Evolutionary conservation across 1,140 invertebrate genomes (phyloP).

Genomic region (Leptonema lineaticorne): DNA sequence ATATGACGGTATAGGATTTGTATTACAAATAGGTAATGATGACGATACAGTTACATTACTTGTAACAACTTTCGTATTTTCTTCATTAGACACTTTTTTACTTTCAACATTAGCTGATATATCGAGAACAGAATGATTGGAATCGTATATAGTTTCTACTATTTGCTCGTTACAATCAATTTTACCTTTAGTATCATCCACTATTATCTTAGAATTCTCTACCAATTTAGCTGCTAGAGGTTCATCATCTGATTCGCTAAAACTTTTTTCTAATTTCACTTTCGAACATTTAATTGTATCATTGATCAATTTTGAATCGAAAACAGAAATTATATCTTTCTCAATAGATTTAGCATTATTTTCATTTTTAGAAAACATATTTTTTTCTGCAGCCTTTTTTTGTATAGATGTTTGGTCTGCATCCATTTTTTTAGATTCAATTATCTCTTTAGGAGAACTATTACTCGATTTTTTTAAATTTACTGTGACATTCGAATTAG

Average conservation of each 20-base stretch:
- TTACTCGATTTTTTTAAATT: not conserved
- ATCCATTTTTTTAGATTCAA: not conserved
- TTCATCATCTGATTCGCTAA: constrained; percentile 63
- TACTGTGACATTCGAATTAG: not conserved
- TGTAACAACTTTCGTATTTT: not conserved
- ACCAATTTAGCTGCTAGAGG: constrained; percentile 56
- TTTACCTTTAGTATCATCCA: not conserved
- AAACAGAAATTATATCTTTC: not conserved
- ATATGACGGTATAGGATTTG: constrained; percentile 50
- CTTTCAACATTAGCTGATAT: not conserved
- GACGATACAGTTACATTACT: not conserved
- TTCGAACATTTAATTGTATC: not conserved
- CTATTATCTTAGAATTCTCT: constrained; percentile 21
- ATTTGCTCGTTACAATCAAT: not conserved
- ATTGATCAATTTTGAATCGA: no score
- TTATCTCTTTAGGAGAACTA: not conserved
- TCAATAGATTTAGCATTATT: not conserved
- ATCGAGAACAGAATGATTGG: not conserved
- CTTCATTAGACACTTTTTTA: not conserved
- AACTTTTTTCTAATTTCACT: constrained; percentile 50
- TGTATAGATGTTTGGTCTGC: not conserved
- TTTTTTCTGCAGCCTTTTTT: not conserved
- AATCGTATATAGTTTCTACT: not conserved
- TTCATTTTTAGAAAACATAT: not conserved
- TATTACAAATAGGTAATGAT: not conserved